These are phyloP conservation scores for Portunus trituberculatus DNA, from an alignment of 1,140 invertebrate species.

Conservation along the genomic window DNA sequence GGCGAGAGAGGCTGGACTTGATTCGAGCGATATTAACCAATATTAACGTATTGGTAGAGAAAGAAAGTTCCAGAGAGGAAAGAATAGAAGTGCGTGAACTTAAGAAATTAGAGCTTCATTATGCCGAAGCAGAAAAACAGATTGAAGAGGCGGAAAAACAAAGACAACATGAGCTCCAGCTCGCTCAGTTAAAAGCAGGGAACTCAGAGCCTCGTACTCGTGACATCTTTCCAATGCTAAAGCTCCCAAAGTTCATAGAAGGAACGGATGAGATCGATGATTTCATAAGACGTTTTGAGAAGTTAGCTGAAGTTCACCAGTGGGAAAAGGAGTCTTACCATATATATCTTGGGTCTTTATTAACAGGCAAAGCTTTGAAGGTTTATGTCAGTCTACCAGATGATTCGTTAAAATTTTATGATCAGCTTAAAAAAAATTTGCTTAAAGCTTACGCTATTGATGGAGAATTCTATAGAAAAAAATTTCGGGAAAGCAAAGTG, in stretches of 20 bases:
- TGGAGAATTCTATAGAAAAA: constrained; percentile 3
- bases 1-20: no score
- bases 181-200: no score
- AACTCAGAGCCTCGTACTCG: no score
- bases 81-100: no score
- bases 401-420: not conserved
- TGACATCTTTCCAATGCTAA: no score
- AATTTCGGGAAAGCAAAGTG: not conserved
- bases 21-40: no score
- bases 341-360: not conserved
- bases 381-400: not conserved
- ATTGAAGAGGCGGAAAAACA: no score
- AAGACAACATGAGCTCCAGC: no score
- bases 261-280: not conserved
- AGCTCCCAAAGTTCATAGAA: not conserved
- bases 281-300: constrained; percentile 21
- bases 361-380: not conserved
- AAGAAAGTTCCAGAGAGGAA: no score
- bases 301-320: not conserved
- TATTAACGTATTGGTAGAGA: no score
- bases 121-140: no score
- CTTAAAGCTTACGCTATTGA: not conserved
- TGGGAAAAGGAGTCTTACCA: not conserved
- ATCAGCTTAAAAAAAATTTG: not conserved
- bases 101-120: no score